phyloP scores from a whole-genome alignment of 2,113 vertebrate species.

The Puffinus mauretanicus region DNA sequence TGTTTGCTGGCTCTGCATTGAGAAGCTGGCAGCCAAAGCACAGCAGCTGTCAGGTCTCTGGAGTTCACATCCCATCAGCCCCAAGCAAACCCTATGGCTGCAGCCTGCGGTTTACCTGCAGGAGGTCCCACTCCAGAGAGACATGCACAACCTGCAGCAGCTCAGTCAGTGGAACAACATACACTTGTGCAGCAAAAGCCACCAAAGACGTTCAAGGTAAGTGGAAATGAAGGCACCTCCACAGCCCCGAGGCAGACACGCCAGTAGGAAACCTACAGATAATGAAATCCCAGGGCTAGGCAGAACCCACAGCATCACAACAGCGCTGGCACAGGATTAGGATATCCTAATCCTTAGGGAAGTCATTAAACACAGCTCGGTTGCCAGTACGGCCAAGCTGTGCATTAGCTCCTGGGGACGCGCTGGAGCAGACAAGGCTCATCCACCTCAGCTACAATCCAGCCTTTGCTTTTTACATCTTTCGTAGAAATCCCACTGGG shows the following conservation, averaged over 20 bases:
- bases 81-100: neutral
- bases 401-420: neutral
- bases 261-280: neutral
- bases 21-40: neutral
- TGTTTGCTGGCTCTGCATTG: fast-evolving
- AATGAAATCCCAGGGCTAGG: constrained; percentile 8
- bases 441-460: neutral
- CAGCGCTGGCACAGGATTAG: neutral
- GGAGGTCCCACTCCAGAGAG: neutral
- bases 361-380: neutral
- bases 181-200: neutral
- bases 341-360: neutral
- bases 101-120: neutral
- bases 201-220: neutral
- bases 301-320: neutral
- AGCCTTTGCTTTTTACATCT: neutral
- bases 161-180: fast-evolving
- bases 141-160: neutral
- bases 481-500: neutral
- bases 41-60: neutral
- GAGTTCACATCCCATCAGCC: neutral
- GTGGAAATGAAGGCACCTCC: neutral
- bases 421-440: neutral
- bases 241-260: neutral
- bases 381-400: neutral